Conservation (phyloP, 2,797 vertebrate genomes). For the Paramormyrops hopkinsi region DNA sequence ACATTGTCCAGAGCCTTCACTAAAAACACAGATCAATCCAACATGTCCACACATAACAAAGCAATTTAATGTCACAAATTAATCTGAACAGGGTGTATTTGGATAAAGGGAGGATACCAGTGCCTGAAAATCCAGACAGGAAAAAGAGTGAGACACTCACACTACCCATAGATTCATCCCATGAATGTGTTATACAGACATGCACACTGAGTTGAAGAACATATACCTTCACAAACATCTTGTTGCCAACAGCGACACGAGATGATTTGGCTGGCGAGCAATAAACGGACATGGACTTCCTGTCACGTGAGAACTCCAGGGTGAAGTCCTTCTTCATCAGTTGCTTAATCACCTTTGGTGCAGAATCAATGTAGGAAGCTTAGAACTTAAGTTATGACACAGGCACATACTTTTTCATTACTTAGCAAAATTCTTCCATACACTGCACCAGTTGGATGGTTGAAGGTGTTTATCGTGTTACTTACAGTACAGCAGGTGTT, state of each 20-base stretch:
- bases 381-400: not conserved
- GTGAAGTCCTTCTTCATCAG: conserved; percentile 93
- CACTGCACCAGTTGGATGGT: not conserved
- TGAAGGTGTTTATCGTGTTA: conserved; percentile 20
- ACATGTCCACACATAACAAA: not conserved
- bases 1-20: not conserved
- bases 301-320: conserved; percentile 87
- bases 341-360: conserved; percentile 78
- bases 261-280: conserved; percentile 81
- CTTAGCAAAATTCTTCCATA: not conserved
- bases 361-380: not conserved
- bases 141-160: not conserved
- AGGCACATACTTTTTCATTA: not conserved
- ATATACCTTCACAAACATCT: conserved; percentile 87
- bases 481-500: conserved; percentile 77
- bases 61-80: not conserved
- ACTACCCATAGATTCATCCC: not conserved
- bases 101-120: not conserved
- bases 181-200: not conserved
- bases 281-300: conserved; percentile 91
- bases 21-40: not conserved
- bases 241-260: conserved; percentile 79
- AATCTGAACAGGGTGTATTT: not conserved
- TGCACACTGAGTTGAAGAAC: not conserved
- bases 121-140: not conserved